Evolutionary conservation across 2,797 vertebrate genomes (phyloP), one percentile per base, ranked within the genome.

Genomic region (Myotis findleyi): DNA sequence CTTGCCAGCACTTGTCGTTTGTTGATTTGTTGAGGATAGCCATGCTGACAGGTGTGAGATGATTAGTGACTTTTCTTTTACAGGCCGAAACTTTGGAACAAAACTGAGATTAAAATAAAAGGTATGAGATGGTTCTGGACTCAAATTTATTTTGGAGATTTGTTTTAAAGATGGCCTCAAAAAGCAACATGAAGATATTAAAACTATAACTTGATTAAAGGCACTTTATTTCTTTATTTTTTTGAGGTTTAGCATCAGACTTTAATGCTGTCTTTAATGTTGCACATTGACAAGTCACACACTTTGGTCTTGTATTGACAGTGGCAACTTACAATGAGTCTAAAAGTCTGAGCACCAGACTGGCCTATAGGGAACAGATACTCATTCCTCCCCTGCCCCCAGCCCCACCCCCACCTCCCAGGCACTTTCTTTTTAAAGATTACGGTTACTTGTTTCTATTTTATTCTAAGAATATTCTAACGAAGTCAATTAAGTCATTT

Each of bases 291-390:
- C 97, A 97, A 95, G 96, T 97, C 95, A 95, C 95, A 96, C 93
- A 20, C 95, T 97, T 96, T 94, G 93, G 94, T 97, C 94, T 97
- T 1, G 17, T 59, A 87, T 93, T 23, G 94, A 95, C 97, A 97
- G 96, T 96, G 96, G 95, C 94, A 96, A 96, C 94, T 95, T 95
- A 97, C 97, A 97, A 95, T 87, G 72, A 93, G 36, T 94, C 93
- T 44, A 53, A 68, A 95, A 55, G 86, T 83, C 93, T 95, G 93
- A 96, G 95, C 89, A 95, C 89, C 94, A 90, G 82, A 93, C 94
- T 93, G 44, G 72, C 51, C 55, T 93, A 68, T 47, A 44, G 88
- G 57, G 20, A 90, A 96, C 69, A 92, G 93, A 89, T 76, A 69
- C 47, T 76, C 27, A 71, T 44, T 89, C 87, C 72, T n/a, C 41